These are phyloP conservation scores for Peucedramus taeniatus DNA, from an alignment of 2,113 vertebrate genomes.

Conservation along the genomic window DNA sequence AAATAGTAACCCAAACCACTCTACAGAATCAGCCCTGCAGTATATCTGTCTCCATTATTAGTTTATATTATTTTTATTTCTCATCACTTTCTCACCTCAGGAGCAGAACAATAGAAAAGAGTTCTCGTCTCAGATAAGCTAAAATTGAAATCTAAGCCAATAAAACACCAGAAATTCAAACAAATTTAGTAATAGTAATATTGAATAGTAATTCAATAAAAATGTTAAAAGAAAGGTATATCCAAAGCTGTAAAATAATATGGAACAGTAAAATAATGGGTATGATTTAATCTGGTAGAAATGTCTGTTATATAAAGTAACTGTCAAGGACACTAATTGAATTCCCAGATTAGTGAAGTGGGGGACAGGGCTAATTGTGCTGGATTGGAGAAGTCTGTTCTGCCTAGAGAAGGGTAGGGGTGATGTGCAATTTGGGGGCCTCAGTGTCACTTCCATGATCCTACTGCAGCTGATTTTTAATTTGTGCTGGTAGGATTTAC, in stretches of 20 bases:
- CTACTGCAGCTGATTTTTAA: background rate
- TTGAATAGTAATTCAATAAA: background rate
- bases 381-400: background rate
- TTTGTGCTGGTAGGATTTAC: background rate
- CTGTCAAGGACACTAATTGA: background rate
- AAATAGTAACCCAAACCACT: background rate
- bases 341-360: background rate
- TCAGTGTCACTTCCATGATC: background rate
- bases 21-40: background rate
- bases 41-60: background rate
- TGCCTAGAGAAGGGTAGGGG: fast-evolving
- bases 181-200: too few species aligned
- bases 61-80: background rate
- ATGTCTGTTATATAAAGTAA: background rate
- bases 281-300: background rate
- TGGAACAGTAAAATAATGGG: background rate
- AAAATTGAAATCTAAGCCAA: background rate
- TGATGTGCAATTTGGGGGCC: background rate
- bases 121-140: background rate
- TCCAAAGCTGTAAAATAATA: background rate
- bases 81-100: background rate
- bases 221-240: background rate
- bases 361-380: background rate
- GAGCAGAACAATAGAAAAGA: background rate
- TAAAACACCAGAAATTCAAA: background rate